Base-by-base conservation (phyloP, 1,140 invertebrate genomes). In the Aphaenogaster ashmeadi region DNA sequence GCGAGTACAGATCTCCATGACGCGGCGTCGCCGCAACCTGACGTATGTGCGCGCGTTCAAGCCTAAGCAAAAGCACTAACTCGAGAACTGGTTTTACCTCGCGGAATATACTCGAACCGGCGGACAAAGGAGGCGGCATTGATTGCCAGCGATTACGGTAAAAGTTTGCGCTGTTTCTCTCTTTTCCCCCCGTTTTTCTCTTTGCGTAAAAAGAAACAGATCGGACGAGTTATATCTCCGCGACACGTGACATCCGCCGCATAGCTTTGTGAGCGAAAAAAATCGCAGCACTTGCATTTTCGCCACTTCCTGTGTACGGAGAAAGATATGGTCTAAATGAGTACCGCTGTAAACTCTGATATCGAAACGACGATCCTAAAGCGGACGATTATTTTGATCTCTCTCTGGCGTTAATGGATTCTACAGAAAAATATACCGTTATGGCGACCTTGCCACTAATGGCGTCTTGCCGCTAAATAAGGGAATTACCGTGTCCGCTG, bases 21-120 rank as follows among this genome's bases (percentile, higher is more conserved):
- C 62, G 62, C 47, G 13, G 36, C 64, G 66, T 27, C 41, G 66
- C 21, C 38, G 21, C 41, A 21, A 67, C 64, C 38, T n/a, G 8
- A 50, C 38, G 1, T 67, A n/a, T n/a, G 18, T 27, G 27, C 27
- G 38, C 60, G 27, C 62, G 33, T 66, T 50, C 62, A 13, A 54
- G 78, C 33, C 78, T 80, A 80, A 54, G 78, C 78, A 47, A 80
- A 80, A 56, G 62, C 62, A 54, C 62, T 69, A 80, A 80, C 78
- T 67, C 62, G 36, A 67, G 47, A 80, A 80, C 78, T 80, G 78
- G 78, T 80, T 80, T 80, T 54, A 66, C 78, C 66, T 47, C 77
- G 18, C 78, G 21, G 78, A 80, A 66, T 80, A 66, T 80, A 67
- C 62, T 56, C 62, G 47, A 80, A 47, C 13, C 47, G 8, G 47